phyloP scores from a whole-genome alignment of 35 echinoderm and acorn worm species.

The Chiridota heheva region DNA sequence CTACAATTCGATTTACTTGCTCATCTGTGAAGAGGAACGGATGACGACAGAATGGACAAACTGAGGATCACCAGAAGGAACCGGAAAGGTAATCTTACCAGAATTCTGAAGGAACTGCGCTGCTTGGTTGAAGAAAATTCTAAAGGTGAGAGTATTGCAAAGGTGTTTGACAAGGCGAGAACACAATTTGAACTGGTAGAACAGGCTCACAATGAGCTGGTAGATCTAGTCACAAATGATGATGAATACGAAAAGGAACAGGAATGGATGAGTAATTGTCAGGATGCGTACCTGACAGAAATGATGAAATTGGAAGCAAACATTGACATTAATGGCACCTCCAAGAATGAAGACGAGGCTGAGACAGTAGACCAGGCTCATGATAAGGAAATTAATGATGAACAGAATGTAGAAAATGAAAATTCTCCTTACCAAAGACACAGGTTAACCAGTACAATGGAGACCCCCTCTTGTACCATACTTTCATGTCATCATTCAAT shows the following conservation, averaged over 20 bases:
- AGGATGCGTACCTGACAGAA: conserved; percentile 23
- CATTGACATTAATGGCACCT: neutral
- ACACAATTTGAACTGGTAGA: conserved; percentile 20
- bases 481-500: conserved; percentile 11
- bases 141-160: neutral
- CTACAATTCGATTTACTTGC: conserved; percentile 17
- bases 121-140: neutral
- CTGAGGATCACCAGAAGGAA: conserved; percentile 24
- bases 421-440: conserved; percentile 7
- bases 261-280: conserved; percentile 22
- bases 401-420: neutral
- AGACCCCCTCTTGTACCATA: conserved; percentile 15
- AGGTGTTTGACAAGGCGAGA: conserved; percentile 7
- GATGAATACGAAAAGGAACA: conserved; percentile 24
- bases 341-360: neutral
- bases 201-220: conserved; percentile 11
- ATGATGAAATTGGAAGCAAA: neutral
- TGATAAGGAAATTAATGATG: no score
- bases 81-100: conserved; percentile 41
- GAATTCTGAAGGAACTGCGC: conserved; percentile 8
- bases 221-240: neutral
- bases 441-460: conserved; percentile 24
- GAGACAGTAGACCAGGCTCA: no score
- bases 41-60: neutral
- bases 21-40: neutral